Conservation (phyloP, 1,140 invertebrate genomes). For the Caenorhabditis inopinata region DNA sequence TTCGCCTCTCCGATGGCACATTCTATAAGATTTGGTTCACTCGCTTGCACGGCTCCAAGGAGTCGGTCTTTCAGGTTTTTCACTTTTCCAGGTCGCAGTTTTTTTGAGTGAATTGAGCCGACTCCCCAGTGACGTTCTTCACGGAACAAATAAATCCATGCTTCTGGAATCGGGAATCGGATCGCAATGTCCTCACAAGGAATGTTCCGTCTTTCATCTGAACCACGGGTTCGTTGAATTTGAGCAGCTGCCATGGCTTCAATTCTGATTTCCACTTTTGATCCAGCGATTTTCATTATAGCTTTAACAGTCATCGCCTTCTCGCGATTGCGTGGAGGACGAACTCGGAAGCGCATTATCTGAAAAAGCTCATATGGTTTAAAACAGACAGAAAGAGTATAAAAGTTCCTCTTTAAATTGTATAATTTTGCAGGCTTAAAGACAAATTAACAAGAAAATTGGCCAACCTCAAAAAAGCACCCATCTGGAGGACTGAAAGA, state of each 20-base stretch:
- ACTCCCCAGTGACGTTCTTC: constrained; percentile 97
- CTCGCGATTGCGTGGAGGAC: constrained; percentile 92
- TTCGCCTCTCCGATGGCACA: constrained; percentile 93
- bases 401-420: no score
- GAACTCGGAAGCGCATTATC: constrained; percentile 89
- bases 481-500: constrained; percentile 97
- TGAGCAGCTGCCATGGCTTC: constrained; percentile 95
- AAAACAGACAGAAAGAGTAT: no score
- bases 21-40: constrained; percentile 90
- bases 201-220: constrained; percentile 81
- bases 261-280: constrained; percentile 79
- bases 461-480: constrained; percentile 81
- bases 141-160: constrained; percentile 96
- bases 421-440: not conserved
- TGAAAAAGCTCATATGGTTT: constrained; percentile 62
- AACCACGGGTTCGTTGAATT: constrained; percentile 68
- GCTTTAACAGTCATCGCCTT: constrained; percentile 90
- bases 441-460: not conserved
- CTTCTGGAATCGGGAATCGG: constrained; percentile 94
- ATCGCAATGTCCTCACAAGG: constrained; percentile 96
- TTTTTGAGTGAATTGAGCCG: constrained; percentile 95
- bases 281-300: constrained; percentile 66
- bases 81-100: constrained; percentile 76
- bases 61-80: constrained; percentile 90
- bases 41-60: constrained; percentile 82